These are phyloP conservation scores for Anthoptus insignis DNA, from an alignment of 2,888 invertebrate species.

Conservation along the genomic window DNA sequence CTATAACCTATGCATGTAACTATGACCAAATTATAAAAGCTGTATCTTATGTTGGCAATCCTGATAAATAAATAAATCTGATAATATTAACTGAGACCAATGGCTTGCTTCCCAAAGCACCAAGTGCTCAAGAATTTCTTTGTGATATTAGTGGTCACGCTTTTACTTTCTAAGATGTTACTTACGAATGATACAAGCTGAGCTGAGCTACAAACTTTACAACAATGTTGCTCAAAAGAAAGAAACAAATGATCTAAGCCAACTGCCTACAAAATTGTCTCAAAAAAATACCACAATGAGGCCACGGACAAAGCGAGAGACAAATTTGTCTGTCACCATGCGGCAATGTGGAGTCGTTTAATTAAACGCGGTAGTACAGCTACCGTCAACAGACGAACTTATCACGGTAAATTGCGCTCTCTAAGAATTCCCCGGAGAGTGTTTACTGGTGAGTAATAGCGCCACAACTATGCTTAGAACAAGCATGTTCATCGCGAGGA, in stretches of 20 bases:
- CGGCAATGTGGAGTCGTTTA: conserved; percentile 21
- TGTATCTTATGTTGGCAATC: too few relatives aligned
- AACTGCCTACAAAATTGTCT: conserved; percentile 29
- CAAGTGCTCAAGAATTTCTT: too few relatives aligned
- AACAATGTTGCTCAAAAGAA: background rate
- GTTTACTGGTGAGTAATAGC: conserved; percentile 3
- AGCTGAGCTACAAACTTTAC: too few relatives aligned
- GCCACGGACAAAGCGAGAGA: conserved; percentile 17
- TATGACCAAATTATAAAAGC: too few relatives aligned
- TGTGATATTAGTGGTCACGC: too few relatives aligned
- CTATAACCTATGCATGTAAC: too few relatives aligned
- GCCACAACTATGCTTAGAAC: conserved; percentile 6
- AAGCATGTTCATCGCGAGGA: background rate
- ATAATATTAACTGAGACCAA: too few relatives aligned
- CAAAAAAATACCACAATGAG: conserved; percentile 24
- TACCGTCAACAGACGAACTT: conserved; percentile 18
- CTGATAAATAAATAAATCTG: too few relatives aligned
- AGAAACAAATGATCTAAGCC: conserved; percentile 3
- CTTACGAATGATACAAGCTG: too few relatives aligned
- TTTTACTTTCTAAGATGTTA: too few relatives aligned
- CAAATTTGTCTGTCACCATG: conserved; percentile 15
- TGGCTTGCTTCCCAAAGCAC: too few relatives aligned
- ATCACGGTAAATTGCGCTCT: conserved; percentile 17
- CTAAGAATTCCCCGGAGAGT: conserved; percentile 8
- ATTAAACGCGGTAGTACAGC: conserved; percentile 15